Evolutionary conservation across 2,797 vertebrate species (phyloP).

Genomic region (Melanotaenia nigrans): DNA sequence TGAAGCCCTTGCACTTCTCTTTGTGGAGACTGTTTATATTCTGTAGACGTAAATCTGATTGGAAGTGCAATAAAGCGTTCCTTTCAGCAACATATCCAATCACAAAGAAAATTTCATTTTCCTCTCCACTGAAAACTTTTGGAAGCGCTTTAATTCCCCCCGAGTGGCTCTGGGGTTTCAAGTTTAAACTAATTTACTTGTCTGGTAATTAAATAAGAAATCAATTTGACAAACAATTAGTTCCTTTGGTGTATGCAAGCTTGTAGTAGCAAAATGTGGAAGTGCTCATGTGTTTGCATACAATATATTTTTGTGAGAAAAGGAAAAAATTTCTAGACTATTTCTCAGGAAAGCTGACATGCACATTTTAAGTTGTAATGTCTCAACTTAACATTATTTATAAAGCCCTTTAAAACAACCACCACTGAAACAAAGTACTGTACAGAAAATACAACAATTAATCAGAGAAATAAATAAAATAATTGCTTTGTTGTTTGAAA

Average conservation of each 20-base stretch:
- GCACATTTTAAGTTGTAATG: neutral
- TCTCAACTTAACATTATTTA: neutral
- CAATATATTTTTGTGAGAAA: neutral
- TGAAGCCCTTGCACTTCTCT: conserved; percentile 9
- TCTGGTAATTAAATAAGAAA: conserved; percentile 79
- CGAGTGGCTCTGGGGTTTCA: conserved; percentile 62
- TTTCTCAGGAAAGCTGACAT: neutral
- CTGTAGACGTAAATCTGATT: conserved; percentile 38
- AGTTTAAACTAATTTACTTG: conserved; percentile 67
- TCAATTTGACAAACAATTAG: conserved; percentile 75
- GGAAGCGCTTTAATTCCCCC: conserved; percentile 62
- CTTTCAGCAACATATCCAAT: conserved; percentile 53
- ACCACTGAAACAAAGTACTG: no score
- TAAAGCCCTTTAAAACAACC: no score
- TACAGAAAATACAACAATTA: no score
- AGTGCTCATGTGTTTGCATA: conserved; percentile 13
- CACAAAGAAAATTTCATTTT: conserved; percentile 55
- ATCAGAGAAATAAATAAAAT: no score
- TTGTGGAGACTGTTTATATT: conserved; percentile 16
- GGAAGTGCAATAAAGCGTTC: conserved; percentile 40
- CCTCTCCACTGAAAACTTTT: conserved; percentile 61
- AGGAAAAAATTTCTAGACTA: neutral
- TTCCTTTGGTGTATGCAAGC: conserved; percentile 44
- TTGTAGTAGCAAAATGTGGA: conserved; percentile 24
- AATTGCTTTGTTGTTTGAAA: no score